Percentiles rank a stretch among this genome's conserved stretches.
These are phyloP conservation scores for Embidobia sp. DNA, from an alignment of 2,888 invertebrate genomes.

Conservation along the genomic window DNA sequence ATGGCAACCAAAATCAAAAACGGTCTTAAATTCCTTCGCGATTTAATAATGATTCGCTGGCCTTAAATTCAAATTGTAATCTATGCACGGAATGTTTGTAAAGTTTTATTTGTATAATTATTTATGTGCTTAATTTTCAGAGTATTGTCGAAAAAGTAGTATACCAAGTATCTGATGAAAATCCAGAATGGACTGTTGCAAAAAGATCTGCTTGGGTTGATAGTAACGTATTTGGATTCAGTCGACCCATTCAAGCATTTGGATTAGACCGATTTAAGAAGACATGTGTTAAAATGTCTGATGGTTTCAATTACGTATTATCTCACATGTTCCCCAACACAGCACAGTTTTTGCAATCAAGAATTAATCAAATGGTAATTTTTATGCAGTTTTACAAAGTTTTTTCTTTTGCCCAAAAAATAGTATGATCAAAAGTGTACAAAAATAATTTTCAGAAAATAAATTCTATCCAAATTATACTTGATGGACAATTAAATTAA, in stretches of 20 bases:
- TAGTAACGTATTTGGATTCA: conserved; percentile 93
- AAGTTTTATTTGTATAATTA: background rate
- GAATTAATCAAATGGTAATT: conserved; percentile 73
- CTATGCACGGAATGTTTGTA: no score
- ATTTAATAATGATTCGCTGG: no score
- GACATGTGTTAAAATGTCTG: conserved; percentile 91
- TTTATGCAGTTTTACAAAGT: no score
- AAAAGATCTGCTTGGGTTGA: conserved; percentile 93
- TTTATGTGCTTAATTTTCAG: conserved; percentile 78
- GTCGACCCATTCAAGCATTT: conserved; percentile 92
- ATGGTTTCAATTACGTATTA: conserved; percentile 93
- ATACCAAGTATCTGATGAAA: conserved; percentile 88
- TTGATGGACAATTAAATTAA: no score
- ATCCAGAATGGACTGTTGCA: conserved; percentile 89
- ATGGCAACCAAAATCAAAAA: no score
- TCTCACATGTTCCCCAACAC: conserved; percentile 87
- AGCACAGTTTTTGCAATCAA: conserved; percentile 76
- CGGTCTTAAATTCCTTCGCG: no score
- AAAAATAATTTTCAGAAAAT: no score
- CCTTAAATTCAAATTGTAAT: no score
- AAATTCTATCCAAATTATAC: no score
- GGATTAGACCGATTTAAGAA: conserved; percentile 94
- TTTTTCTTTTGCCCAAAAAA: no score
- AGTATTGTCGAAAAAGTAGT: conserved; percentile 94
- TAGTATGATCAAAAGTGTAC: no score